A percentile compares a stretch with the other conserved stretches of the same genome.
phyloP scores from a whole-genome alignment of 2,113 vertebrate genomes.

The Arvicanthis niloticus region DNA sequence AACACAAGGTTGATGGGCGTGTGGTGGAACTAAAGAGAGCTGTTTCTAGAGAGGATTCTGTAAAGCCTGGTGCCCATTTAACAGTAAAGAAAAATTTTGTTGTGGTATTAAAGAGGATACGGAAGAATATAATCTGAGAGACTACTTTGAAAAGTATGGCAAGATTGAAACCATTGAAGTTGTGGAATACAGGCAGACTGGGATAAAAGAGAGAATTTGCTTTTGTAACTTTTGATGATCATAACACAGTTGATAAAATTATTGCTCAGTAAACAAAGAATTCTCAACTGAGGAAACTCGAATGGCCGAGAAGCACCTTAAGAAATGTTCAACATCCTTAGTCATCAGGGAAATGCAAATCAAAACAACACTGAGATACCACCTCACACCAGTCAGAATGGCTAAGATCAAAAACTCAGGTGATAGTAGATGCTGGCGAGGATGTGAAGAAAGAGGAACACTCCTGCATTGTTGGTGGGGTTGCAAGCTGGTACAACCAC shows the following conservation, averaged over 20 bases:
- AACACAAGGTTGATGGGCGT: conserved; percentile 97
- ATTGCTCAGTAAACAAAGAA: conserved; percentile 99
- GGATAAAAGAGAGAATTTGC: conserved; percentile 98
- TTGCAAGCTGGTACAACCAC: no score
- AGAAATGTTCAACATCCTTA: no score
- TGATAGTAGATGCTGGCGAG: no score
- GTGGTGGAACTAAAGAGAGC: conserved; percentile 99
- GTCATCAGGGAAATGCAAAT: no score
- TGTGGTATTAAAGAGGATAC: conserved; percentile 98
- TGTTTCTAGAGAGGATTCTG: conserved; percentile 98
- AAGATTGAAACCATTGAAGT: conserved; percentile 98
- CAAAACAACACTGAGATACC: no score
- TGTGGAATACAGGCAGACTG: conserved; percentile 97
- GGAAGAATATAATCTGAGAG: conserved; percentile 96
- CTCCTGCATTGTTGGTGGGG: no score
- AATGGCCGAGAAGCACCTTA: no score
- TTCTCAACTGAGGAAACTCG: no score
- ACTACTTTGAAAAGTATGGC: conserved; percentile 97
- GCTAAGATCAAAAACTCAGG: no score
- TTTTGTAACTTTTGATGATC: conserved; percentile 98
- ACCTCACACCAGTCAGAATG: no score
- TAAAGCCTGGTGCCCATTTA: conserved; percentile 96
- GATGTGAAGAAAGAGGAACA: no score
- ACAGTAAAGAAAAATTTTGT: conserved; percentile 99
- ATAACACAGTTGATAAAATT: conserved; percentile 98